phyloP scores from a whole-genome alignment of 2,113 vertebrate species.

The Arvicanthis niloticus region DNA sequence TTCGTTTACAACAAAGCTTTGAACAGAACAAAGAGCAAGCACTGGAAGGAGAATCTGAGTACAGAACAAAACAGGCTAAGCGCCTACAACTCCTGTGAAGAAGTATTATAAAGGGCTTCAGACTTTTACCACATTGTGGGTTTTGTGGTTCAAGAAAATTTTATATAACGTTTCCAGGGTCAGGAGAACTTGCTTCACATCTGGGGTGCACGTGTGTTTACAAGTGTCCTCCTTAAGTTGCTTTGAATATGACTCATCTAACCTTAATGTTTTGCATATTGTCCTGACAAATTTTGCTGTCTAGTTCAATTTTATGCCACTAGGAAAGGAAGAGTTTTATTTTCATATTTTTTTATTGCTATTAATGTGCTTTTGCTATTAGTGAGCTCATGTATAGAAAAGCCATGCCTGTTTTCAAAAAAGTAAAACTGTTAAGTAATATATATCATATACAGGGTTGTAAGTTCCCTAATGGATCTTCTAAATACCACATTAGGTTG shows the following conservation, averaged over 20 bases:
- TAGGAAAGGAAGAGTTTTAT: conserved; percentile 31
- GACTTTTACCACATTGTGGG: background rate
- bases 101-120: conserved; percentile 17
- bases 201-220: conserved; percentile 43
- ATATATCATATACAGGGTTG: background rate
- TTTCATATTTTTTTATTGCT: conserved; percentile 23
- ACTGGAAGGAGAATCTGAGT: background rate
- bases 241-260: conserved; percentile 18
- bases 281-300: conserved; percentile 25
- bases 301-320: conserved; percentile 28
- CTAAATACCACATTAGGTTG: background rate
- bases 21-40: background rate
- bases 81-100: background rate
- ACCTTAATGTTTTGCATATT: conserved; percentile 7
- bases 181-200: conserved; percentile 10
- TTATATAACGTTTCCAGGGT: conserved; percentile 4
- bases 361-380: conserved; percentile 4
- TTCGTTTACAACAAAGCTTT: conserved; percentile 20
- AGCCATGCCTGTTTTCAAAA: background rate
- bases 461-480: background rate
- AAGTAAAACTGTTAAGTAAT: conserved; percentile 36
- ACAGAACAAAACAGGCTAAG: background rate
- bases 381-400: conserved; percentile 50
- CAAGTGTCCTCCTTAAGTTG: background rate
- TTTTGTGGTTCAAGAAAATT: conserved; percentile 24